These are phyloP conservation scores for Naja naja DNA, from an alignment of 2,113 vertebrate species.

Conservation along the genomic window DNA sequence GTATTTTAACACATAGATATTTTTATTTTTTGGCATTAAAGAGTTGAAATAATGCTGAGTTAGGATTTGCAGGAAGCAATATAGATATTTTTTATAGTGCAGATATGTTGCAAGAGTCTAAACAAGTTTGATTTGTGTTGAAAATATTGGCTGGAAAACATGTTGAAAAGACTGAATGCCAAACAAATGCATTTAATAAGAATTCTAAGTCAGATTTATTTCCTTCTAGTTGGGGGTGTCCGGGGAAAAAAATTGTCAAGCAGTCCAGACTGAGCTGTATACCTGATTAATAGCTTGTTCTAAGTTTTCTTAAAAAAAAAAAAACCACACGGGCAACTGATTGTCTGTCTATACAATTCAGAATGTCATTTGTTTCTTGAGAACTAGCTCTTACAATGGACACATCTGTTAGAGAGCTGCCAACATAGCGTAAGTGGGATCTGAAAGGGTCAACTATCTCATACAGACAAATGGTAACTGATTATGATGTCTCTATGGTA, in stretches of 20 bases:
- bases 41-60: conserved; percentile 44
- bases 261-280: conserved; percentile 34
- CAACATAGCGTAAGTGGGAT: conserved; percentile 19
- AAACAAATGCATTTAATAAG: conserved; percentile 9
- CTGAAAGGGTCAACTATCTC: conserved; percentile 13
- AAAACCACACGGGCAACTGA: conserved; percentile 24
- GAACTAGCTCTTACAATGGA: conserved; percentile 2
- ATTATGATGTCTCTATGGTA: neutral
- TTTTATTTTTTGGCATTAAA: conserved; percentile 5
- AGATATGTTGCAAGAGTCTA: conserved; percentile 46
- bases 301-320: neutral
- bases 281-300: conserved; percentile 21
- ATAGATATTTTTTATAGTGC: conserved; percentile 38
- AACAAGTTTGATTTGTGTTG: conserved; percentile 50
- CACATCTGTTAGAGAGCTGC: conserved; percentile 8
- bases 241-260: conserved; percentile 32
- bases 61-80: conserved; percentile 43
- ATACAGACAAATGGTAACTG: conserved; percentile 8
- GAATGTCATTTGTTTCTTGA: neutral
- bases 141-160: conserved; percentile 38
- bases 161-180: conserved; percentile 52
- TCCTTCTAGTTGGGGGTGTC: conserved; percentile 36
- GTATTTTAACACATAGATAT: conserved; percentile 42
- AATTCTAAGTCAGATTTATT: conserved; percentile 54
- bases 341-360: neutral